Percentiles rank a stretch among this genome's conserved stretches.
Evolutionary conservation across 2,113 vertebrate genomes (phyloP).

Genomic region (Oncorhynchus clarkii): DNA sequence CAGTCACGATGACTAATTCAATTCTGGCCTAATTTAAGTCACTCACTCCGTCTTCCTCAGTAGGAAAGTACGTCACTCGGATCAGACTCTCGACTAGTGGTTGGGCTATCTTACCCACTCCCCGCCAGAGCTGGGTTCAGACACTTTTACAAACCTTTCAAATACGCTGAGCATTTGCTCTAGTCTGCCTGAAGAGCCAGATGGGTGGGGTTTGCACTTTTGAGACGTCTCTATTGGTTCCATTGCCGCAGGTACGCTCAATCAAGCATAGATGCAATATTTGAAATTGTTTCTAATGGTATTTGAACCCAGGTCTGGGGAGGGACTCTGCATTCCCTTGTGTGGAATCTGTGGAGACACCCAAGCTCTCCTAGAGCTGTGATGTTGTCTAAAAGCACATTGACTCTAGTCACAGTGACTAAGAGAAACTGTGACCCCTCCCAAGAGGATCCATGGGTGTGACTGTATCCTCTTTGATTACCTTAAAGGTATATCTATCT

Average conservation of each 20-base stretch:
- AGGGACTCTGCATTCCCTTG: neutral
- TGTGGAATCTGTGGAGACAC: neutral
- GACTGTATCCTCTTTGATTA: neutral
- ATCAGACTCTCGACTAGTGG: no score
- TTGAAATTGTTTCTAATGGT: no score
- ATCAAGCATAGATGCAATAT: no score
- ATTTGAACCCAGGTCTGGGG: no score
- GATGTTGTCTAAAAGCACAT: neutral
- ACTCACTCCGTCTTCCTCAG: slow-evolving; percentile 1
- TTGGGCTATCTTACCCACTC: neutral
- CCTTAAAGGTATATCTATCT: neutral
- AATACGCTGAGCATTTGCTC: no score
- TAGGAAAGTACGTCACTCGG: slow-evolving; percentile 5
- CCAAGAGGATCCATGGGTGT: neutral
- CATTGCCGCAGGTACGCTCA: no score
- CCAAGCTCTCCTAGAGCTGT: neutral
- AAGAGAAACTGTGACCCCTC: neutral
- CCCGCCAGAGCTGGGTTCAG: neutral
- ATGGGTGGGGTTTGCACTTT: no score
- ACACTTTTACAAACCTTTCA: no score
- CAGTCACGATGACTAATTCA: slow-evolving; percentile 38
- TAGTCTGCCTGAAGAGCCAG: no score
- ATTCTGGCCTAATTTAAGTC: slow-evolving; percentile 44
- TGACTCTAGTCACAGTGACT: neutral
- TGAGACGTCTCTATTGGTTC: no score